Conservation (phyloP, 2,888 invertebrate genomes). For the Oscheius myriophilus region DNA sequence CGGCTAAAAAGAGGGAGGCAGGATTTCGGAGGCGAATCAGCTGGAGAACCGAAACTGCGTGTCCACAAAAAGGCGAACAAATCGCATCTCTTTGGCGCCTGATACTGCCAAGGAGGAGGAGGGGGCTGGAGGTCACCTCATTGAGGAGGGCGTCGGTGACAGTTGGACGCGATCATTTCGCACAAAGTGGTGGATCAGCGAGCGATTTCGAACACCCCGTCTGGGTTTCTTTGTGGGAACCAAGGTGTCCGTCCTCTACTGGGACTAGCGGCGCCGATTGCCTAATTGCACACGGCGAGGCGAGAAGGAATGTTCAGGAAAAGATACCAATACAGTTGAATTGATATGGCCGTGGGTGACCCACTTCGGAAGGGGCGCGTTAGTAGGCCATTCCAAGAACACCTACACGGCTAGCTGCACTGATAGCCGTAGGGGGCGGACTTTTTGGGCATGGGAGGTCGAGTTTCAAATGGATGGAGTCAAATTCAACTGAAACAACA, state of each 20-base stretch:
- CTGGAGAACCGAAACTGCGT: too few relatives aligned
- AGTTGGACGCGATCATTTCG: slow-evolving; percentile 21
- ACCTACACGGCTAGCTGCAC: slow-evolving; percentile 11
- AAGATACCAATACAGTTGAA: slow-evolving; percentile 27
- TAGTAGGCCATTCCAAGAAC: slow-evolving; percentile 29
- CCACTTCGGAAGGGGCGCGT: slow-evolving; percentile 20
- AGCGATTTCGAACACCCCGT: background rate
- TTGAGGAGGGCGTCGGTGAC: slow-evolving; percentile 14
- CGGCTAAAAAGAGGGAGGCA: too few relatives aligned
- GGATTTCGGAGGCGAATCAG: too few relatives aligned
- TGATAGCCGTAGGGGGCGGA: too few relatives aligned
- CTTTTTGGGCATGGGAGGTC: too few relatives aligned
- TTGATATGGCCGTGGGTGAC: slow-evolving; percentile 25
- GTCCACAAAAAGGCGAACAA: too few relatives aligned
- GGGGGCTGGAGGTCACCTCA: background rate
- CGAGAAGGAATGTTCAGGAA: slow-evolving; percentile 8
- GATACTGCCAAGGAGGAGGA: too few relatives aligned
- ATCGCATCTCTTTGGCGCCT: too few relatives aligned
- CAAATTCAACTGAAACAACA: too few relatives aligned
- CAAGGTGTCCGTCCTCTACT: background rate
- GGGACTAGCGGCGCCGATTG: background rate
- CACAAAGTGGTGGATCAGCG: slow-evolving; percentile 20
- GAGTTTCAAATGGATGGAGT: too few relatives aligned
- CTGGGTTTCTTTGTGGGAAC: background rate
- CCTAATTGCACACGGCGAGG: background rate